These are phyloP conservation scores for Tenthredo amoena DNA, from an alignment of 2,888 invertebrate genomes.

Conservation along the genomic window DNA sequence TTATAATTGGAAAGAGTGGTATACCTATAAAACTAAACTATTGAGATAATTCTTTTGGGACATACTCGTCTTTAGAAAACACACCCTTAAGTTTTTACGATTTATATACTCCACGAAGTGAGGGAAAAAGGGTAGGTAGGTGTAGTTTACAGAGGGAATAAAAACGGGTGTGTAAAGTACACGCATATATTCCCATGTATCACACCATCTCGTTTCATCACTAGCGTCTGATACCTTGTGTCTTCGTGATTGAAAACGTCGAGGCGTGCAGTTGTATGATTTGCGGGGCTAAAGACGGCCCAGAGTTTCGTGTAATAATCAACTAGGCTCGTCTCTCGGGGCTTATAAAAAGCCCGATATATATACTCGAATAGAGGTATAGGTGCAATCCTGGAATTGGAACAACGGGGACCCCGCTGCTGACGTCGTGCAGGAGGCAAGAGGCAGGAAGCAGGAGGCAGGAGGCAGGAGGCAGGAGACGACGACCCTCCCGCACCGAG, in stretches of 20 bases:
- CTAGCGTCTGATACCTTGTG: slow-evolving; percentile 25
- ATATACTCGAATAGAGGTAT: slow-evolving; percentile 17
- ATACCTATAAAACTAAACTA: neutral
- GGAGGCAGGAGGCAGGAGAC: neutral
- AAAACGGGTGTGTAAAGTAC: neutral
- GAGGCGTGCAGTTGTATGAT: slow-evolving; percentile 39
- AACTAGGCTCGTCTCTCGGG: slow-evolving; percentile 42
- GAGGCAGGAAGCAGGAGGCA: neutral
- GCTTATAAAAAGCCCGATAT: slow-evolving; percentile 25
- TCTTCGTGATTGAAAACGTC: slow-evolving; percentile 43
- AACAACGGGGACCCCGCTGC: slow-evolving; percentile 11
- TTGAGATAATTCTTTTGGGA: neutral
- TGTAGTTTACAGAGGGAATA: neutral
- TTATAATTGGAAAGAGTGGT: neutral
- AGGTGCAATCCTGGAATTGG: slow-evolving; percentile 34
- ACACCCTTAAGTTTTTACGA: slow-evolving; percentile 2
- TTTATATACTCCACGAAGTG: neutral
- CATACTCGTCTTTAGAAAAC: neutral
- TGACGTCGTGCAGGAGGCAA: neutral
- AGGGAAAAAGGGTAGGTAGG: neutral
- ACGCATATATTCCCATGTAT: neutral
- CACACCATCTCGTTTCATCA: slow-evolving; percentile 27
- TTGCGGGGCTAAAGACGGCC: slow-evolving; percentile 1
- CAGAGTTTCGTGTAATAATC: slow-evolving; percentile 33
- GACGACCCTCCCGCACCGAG: slow-evolving; percentile 13